Conservation (phyloP, 2,113 vertebrate species). For the Alaudala cheleensis region DNA sequence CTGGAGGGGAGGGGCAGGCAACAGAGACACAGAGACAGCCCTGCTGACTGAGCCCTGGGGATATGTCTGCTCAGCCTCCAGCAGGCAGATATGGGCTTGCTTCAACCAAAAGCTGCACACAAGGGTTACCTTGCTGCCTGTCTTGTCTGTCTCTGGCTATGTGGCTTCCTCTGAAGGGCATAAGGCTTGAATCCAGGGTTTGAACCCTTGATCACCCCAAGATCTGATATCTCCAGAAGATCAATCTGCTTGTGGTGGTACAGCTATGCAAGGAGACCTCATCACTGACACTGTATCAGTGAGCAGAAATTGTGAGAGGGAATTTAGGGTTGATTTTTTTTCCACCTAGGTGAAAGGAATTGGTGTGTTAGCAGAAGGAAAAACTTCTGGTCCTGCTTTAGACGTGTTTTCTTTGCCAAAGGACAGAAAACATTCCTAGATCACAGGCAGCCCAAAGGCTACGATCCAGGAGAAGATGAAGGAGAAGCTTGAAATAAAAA, state of each 20-base stretch:
- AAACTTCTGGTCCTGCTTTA: not conserved
- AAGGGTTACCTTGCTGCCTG: not conserved
- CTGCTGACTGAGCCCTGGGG: not conserved
- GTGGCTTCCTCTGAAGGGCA: not conserved
- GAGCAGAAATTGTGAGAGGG: not conserved
- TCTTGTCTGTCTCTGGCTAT: not conserved
- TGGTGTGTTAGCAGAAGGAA: accelerated
- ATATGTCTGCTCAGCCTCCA: not conserved
- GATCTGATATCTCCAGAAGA: not conserved
- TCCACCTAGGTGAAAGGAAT: not conserved
- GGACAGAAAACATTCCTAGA: not conserved
- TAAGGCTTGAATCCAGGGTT: not conserved
- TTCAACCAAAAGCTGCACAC: not conserved
- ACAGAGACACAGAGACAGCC: not conserved
- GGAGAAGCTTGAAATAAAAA: not conserved
- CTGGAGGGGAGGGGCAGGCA: not conserved
- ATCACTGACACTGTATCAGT: not conserved
- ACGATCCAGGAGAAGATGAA: not conserved
- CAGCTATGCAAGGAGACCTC: not conserved
- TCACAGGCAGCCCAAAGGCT: not conserved
- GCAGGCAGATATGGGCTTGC: not conserved
- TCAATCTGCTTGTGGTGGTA: not conserved
- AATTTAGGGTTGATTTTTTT: not conserved
- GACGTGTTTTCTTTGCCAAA: not conserved
- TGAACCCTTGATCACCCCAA: not conserved